A percentile compares a stretch with the other conserved stretches of the same genome.
Conservation (phyloP, 2,797 vertebrate species). For the Hydrocynus forskahlii region DNA sequence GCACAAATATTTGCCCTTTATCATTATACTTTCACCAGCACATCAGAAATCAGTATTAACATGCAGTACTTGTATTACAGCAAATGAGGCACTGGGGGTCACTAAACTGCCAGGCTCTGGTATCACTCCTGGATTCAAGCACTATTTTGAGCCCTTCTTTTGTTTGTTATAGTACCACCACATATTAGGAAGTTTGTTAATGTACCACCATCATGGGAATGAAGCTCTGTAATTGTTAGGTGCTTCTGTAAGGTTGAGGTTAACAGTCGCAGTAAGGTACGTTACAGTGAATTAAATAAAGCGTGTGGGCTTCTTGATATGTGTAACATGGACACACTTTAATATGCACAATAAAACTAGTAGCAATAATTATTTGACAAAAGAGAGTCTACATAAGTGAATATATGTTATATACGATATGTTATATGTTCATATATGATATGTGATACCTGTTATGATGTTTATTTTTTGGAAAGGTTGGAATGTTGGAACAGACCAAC, state of each 20-base stretch:
- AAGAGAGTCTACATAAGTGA: too few species aligned
- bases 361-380: not conserved
- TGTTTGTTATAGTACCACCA: too few species aligned
- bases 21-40: not conserved
- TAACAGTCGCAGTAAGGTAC: not conserved
- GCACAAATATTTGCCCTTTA: not conserved
- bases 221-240: not conserved
- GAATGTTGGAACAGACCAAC: too few species aligned
- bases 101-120: constrained; percentile 39
- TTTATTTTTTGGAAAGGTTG: too few species aligned
- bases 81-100: constrained; percentile 44
- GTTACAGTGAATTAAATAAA: too few species aligned
- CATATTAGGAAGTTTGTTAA: not conserved
- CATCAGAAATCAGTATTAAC: not conserved
- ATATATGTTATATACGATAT: too few species aligned
- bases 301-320: too few species aligned
- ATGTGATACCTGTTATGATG: too few species aligned
- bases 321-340: too few species aligned
- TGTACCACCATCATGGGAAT: not conserved
- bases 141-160: not conserved
- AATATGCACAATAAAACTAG: too few species aligned
- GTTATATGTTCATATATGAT: too few species aligned
- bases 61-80: constrained; percentile 21
- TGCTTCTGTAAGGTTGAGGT: not conserved
- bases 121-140: not conserved